Percentiles rank a stretch among this genome's conserved stretches.
Conservation (phyloP, 2,888 invertebrate genomes). For the Leptopilina syphax region DNA sequence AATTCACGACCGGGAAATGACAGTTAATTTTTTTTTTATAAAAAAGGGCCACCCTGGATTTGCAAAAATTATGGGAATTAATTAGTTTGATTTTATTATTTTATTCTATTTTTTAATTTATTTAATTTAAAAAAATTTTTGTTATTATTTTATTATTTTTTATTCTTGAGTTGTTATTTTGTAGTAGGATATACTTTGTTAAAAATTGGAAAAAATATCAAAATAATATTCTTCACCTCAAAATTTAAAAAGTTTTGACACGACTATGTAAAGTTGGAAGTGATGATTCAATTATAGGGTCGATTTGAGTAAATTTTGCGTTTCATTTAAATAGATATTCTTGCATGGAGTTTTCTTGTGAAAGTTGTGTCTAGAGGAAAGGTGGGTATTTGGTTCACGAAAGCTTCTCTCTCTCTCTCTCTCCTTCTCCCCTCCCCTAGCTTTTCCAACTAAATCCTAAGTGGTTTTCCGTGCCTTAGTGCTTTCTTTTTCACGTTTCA, state of each 20-base stretch:
- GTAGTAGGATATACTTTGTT: neutral
- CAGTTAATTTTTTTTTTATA: no score
- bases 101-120: no score
- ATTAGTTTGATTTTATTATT: no score
- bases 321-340: conserved; percentile 5
- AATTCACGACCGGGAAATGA: no score
- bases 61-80: no score
- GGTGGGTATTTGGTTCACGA: neutral
- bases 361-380: neutral
- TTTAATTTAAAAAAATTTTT: no score
- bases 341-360: neutral
- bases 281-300: neutral
- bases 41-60: no score
- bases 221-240: no score
- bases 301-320: neutral
- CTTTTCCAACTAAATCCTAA: conserved; percentile 18
- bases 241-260: no score
- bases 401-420: neutral
- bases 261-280: neutral
- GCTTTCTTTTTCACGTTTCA: conserved; percentile 51
- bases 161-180: no score
- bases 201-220: no score
- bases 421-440: neutral
- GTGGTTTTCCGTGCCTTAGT: conserved; percentile 37
- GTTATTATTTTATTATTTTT: no score